phyloP scores from a whole-genome alignment of 2,113 vertebrate genomes.

The Origma solitaria region DNA sequence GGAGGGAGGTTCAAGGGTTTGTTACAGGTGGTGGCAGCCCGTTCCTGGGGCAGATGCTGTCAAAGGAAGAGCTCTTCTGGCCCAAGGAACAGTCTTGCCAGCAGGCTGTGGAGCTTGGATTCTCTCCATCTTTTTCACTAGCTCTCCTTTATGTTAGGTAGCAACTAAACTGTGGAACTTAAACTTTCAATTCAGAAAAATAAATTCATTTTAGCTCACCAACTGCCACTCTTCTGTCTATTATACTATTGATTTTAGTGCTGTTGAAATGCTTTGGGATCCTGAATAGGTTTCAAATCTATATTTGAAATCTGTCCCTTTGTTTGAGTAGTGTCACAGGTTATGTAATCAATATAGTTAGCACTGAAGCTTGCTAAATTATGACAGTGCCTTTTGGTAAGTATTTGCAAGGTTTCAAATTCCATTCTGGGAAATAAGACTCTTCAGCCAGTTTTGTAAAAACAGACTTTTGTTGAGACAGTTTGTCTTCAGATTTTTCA shows the following conservation, averaged over 20 bases:
- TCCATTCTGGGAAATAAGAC: neutral
- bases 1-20: neutral
- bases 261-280: neutral
- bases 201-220: neutral
- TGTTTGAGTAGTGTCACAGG: neutral
- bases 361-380: neutral
- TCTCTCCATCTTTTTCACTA: neutral
- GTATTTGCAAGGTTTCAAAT: neutral
- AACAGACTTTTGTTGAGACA: neutral
- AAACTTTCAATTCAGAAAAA: neutral
- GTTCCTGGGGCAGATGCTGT: neutral
- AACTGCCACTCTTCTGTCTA: neutral
- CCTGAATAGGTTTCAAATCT: neutral
- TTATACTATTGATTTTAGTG: neutral
- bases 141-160: neutral
- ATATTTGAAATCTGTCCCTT: neutral
- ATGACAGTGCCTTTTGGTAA: neutral
- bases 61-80: neutral
- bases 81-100: neutral
- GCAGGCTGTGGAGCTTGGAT: neutral
- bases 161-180: neutral
- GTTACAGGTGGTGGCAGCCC: fast-evolving
- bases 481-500: neutral
- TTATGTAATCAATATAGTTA: neutral
- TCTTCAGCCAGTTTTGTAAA: neutral